These are phyloP conservation scores for Pangasius djambal DNA, from an alignment of 2,797 vertebrate genomes.

Conservation along the genomic window DNA sequence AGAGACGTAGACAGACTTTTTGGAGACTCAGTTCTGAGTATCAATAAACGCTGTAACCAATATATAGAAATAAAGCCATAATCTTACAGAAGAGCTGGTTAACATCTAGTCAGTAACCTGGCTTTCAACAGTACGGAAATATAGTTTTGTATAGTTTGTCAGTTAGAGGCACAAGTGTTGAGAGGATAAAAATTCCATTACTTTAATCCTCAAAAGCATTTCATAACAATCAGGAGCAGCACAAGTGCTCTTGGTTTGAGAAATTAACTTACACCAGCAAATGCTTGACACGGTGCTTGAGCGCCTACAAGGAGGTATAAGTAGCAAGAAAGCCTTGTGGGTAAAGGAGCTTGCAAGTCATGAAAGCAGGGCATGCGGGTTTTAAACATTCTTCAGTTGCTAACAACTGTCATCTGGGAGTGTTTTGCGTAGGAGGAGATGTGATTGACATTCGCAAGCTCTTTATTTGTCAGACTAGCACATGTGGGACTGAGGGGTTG, in stretches of 20 bases:
- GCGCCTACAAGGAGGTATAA: neutral
- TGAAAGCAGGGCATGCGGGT: slow-evolving; percentile 9
- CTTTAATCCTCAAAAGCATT: slow-evolving; percentile 29
- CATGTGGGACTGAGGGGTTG: slow-evolving; percentile 37
- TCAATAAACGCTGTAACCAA: neutral
- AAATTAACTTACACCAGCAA: slow-evolving; percentile 23
- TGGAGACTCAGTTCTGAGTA: neutral
- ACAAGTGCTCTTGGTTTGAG: slow-evolving; percentile 32
- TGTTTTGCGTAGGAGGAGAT: slow-evolving; percentile 33
- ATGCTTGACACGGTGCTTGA: slow-evolving; percentile 36
- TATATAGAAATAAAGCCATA: neutral
- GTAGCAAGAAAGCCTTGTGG: slow-evolving; percentile 26
- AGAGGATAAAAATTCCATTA: slow-evolving; percentile 2
- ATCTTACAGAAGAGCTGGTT: neutral
- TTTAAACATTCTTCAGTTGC: slow-evolving; percentile 26
- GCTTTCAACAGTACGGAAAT: neutral
- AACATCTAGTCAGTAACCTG: neutral
- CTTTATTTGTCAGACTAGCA: slow-evolving; percentile 49
- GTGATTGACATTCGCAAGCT: slow-evolving; percentile 44
- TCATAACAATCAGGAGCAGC: slow-evolving; percentile 37
- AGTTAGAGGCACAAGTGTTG: neutral
- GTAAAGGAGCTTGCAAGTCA: slow-evolving; percentile 31
- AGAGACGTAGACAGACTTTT: neutral
- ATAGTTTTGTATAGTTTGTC: neutral
- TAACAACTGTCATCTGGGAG: slow-evolving; percentile 19